Conservation (phyloP, 2,888 invertebrate species). For the Mactromeris polynyma region DNA sequence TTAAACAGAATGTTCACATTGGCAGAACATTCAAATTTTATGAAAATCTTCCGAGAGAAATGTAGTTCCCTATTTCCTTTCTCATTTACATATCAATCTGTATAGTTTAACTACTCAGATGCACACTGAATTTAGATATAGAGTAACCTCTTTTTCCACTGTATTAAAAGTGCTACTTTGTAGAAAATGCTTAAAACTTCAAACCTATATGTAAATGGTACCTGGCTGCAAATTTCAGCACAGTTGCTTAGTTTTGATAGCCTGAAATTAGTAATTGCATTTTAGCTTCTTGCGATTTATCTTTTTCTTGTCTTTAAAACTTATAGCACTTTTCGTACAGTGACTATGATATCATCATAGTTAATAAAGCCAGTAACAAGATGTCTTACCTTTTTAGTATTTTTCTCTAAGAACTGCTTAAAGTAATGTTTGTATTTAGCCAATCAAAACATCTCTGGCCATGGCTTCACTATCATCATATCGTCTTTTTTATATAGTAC, state of each 20-base stretch:
- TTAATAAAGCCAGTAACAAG: constrained; percentile 26
- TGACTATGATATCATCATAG: not conserved
- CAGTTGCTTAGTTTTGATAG: not conserved
- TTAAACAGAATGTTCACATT: not conserved
- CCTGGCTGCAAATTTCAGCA: not conserved
- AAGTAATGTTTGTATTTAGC: constrained; percentile 46
- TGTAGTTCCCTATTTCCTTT: constrained; percentile 20
- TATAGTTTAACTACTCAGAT: constrained; percentile 51
- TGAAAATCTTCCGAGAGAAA: not conserved
- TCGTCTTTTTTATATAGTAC: not conserved
- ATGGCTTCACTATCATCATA: constrained; percentile 42
- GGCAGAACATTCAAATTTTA: not conserved
- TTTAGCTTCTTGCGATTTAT: no score
- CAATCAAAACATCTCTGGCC: constrained; percentile 31
- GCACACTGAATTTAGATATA: constrained; percentile 57
- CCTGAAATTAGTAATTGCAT: no score
- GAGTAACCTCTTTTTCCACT: constrained; percentile 34
- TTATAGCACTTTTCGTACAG: not conserved
- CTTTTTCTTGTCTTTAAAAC: not conserved
- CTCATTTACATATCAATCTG: constrained; percentile 19
- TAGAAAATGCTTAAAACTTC: not conserved
- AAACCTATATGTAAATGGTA: not conserved
- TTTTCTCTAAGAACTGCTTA: constrained; percentile 44
- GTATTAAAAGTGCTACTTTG: not conserved
- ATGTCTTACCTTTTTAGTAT: constrained; percentile 33